phyloP scores from a whole-genome alignment of 1,140 invertebrate species.

The Scaptomyza graminum region DNA sequence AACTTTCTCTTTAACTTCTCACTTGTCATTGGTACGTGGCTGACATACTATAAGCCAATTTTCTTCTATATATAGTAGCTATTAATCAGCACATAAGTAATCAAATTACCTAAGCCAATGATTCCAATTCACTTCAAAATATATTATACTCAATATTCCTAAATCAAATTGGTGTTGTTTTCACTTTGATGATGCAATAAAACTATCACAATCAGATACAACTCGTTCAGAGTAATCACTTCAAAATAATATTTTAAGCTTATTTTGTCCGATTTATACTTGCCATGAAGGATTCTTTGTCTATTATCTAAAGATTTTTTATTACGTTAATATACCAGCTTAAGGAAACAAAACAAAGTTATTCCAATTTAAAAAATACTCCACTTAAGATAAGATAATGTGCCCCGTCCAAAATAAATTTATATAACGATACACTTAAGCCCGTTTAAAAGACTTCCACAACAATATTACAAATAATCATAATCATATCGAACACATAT shows the following conservation, averaged over 20 bases:
- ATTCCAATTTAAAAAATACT: too few relatives aligned
- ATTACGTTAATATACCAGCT: neutral
- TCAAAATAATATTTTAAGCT: neutral
- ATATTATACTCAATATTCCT: constrained; percentile 32
- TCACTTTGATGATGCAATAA: constrained; percentile 43
- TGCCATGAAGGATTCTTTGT: neutral
- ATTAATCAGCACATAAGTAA: constrained; percentile 28
- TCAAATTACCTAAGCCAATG: constrained; percentile 42
- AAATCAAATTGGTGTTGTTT: constrained; percentile 35
- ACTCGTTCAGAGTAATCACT: too few relatives aligned
- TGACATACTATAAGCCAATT: constrained; percentile 8
- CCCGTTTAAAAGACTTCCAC: neutral
- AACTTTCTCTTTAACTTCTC: constrained; percentile 52
- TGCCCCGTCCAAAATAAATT: neutral
- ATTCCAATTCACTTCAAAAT: constrained; percentile 59
- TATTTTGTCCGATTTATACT: neutral
- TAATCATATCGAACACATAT: constrained; percentile 1
- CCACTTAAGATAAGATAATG: too few relatives aligned
- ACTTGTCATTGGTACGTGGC: constrained; percentile 44
- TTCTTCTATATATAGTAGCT: constrained; percentile 30
- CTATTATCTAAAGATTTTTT: neutral
- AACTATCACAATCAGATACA: neutral
- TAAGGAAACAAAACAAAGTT: too few relatives aligned
- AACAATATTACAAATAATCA: constrained; percentile 1
- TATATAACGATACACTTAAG: constrained; percentile 1